phyloP scores from a whole-genome alignment of 2,888 invertebrate genomes.

The Heliconius aoede region DNA sequence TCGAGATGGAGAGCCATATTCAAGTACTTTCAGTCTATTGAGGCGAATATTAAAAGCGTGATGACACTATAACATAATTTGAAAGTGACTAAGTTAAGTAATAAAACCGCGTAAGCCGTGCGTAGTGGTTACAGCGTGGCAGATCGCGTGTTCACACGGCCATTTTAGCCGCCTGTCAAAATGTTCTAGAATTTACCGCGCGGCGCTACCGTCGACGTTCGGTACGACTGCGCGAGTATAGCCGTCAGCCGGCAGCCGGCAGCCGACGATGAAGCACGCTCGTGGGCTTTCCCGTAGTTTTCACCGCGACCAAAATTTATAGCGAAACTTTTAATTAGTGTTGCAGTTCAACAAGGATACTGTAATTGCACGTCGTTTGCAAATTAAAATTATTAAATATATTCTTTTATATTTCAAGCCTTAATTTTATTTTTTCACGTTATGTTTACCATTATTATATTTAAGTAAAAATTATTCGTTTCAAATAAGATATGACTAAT shows the following conservation, averaged over 20 bases:
- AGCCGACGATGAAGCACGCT: conserved; percentile 50
- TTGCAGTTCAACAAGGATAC: conserved; percentile 59
- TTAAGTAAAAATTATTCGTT: background rate
- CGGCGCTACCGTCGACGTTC: conserved; percentile 68
- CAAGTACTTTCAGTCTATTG: conserved; percentile 55
- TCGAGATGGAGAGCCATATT: conserved; percentile 79
- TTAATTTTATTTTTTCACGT: background rate
- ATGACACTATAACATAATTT: conserved; percentile 76
- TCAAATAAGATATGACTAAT: background rate
- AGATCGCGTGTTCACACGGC: conserved; percentile 80
- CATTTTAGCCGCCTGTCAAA: conserved; percentile 81
- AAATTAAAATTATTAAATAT: background rate
- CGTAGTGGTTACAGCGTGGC: conserved; percentile 72
- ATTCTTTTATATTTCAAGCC: background rate
- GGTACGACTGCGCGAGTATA: conserved; percentile 79
- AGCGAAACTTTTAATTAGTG: conserved; percentile 77
- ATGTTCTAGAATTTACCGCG: conserved; percentile 64
- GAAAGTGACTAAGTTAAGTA: conserved; percentile 64
- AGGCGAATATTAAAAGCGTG: conserved; percentile 57
- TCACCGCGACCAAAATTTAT: conserved; percentile 73
- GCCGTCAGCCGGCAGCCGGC: conserved; percentile 48
- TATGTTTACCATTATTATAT: background rate
- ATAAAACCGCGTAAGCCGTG: conserved; percentile 74
- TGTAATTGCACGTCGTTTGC: background rate
- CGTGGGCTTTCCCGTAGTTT: conserved; percentile 59